Conservation (phyloP, 2,797 vertebrate genomes). For the Siniperca scherzeri region DNA sequence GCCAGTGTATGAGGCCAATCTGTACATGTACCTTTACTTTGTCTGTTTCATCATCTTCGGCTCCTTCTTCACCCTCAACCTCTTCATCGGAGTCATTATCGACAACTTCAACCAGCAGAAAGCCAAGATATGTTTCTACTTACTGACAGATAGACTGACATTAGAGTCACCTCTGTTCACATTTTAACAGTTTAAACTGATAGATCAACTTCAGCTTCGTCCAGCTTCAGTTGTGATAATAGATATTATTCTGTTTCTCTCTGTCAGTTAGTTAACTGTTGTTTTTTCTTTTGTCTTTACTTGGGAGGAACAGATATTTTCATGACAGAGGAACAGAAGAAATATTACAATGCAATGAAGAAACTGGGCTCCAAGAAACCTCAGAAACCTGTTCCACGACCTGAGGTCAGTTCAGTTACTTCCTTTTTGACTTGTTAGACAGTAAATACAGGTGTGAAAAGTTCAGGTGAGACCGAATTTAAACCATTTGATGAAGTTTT, state of each 20-base stretch:
- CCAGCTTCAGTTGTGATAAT: not conserved
- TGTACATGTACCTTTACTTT: slow-evolving; percentile 97
- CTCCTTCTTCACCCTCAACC: slow-evolving; percentile 96
- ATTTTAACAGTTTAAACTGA: not conserved
- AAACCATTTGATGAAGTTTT: not conserved
- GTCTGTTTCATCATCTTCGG: slow-evolving; percentile 98
- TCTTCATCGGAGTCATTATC: slow-evolving; percentile 97
- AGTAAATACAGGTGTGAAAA: not conserved
- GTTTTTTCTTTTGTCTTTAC: slow-evolving; percentile 77
- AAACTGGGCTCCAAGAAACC: slow-evolving; percentile 97
- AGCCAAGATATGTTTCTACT: slow-evolving; percentile 92
- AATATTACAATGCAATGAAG: slow-evolving; percentile 99
- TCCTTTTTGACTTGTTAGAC: not conserved
- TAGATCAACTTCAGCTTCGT: not conserved
- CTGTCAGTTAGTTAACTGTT: slow-evolving; percentile 6
- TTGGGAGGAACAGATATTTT: slow-evolving; percentile 96
- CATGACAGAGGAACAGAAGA: slow-evolving; percentile 99
- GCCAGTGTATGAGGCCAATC: slow-evolving; percentile 90
- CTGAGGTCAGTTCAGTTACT: slow-evolving; percentile 78
- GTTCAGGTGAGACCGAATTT: not conserved
- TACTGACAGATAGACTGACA: not conserved
- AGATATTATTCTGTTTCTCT: not conserved
- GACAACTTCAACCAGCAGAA: slow-evolving; percentile 99
- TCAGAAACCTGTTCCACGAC: slow-evolving; percentile 95
- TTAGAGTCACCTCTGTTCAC: not conserved